Evolutionary conservation across 2,888 invertebrate genomes (phyloP), one percentile per base, ranked within the genome.

Genomic region (Hydraecia micacea): DNA sequence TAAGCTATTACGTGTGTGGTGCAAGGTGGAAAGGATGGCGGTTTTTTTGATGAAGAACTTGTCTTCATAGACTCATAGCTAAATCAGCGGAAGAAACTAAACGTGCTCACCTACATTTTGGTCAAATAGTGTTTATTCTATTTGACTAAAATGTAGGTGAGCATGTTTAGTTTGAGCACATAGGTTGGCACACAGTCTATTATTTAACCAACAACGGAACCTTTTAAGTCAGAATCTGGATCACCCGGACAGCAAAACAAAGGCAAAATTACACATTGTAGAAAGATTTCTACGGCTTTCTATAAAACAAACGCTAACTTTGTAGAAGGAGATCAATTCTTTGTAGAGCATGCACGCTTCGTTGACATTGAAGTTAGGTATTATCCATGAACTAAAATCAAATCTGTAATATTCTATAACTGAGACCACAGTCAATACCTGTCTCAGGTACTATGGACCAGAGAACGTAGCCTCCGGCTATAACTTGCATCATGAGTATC

Each of bases 1-100:
- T 93, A 91, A 91, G 91, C 86, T 85, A 89, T 91, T 86, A 85
- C 46, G 36, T 52, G 79, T 13, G 8, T 79, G 88, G 85, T 58
- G 39, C 81, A 88, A 88, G 80, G 28, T 77, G 75, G 1, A 76
- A 73, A 69, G 36, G 66, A 46, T 32, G 6, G 70, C 55, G n/a
- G 28, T n/a, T 46, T 62, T n/a, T 52, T 11, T 11, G 13, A 25
- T 32, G 13, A 42, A 8, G 39, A 74, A 8, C 21, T 39, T 60
- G 9, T 63, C 8, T 21, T 0, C 25, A 32, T 46, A 46, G 15
- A 15, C 46, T 46, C 15, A 5, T 28, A 42, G 15, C 15, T 32
- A 25, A 65, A 11, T 25, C 9, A 42, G 32, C 18, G 32, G 32
- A 25, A 32, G 25, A 52, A 69, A 52, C 25, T 9, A 36, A 25